These are phyloP conservation scores for Drosophila arawakana DNA, from an alignment of 1,140 invertebrate species.

Conservation along the genomic window DNA sequence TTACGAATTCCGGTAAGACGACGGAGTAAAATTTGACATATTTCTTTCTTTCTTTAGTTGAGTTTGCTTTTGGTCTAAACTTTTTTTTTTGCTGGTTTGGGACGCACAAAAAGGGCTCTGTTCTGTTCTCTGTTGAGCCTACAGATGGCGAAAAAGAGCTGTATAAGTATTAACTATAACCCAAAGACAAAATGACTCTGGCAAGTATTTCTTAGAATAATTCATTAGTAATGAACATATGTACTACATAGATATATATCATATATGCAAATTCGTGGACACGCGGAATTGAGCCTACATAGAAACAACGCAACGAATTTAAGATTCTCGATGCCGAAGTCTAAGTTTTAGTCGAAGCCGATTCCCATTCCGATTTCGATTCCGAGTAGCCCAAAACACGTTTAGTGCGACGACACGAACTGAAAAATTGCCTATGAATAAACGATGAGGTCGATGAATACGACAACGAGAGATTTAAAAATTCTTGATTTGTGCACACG, in stretches of 20 bases:
- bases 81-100: too few relatives aligned
- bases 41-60: too few relatives aligned
- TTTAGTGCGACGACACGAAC: constrained; percentile 45
- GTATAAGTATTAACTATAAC: constrained; percentile 37
- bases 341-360: too few relatives aligned
- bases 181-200: constrained; percentile 42
- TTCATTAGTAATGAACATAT: constrained; percentile 45
- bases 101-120: constrained; percentile 22
- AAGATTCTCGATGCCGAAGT: constrained; percentile 11
- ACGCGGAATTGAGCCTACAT: constrained; percentile 11
- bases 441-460: constrained; percentile 62
- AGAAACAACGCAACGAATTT: constrained; percentile 9
- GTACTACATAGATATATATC: constrained; percentile 40
- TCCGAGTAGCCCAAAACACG: constrained; percentile 57
- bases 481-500: constrained; percentile 69
- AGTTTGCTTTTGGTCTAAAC: constrained; percentile 10
- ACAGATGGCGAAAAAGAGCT: constrained; percentile 56
- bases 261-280: constrained; percentile 48
- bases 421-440: constrained; percentile 68
- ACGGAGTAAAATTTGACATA: too few relatives aligned
- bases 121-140: constrained; percentile 7
- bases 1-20: too few relatives aligned
- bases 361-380: neutral
- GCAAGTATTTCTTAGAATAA: constrained; percentile 56
- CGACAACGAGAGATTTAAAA: constrained; percentile 54